Evolutionary conservation across 2,113 vertebrate species (phyloP).

Genomic region (Columbina picui): DNA sequence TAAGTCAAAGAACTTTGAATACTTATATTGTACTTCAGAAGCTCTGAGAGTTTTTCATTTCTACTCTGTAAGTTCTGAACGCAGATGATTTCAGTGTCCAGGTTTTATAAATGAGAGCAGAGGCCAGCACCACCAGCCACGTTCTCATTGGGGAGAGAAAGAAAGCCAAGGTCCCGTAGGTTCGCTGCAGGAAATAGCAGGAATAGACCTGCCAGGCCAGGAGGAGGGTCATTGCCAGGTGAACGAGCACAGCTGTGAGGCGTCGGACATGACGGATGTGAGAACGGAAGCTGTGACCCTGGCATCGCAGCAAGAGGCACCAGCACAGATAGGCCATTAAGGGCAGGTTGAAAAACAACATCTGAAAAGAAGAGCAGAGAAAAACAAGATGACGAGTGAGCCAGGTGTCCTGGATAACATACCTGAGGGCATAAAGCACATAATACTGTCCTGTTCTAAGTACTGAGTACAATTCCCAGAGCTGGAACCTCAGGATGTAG

Average conservation of each 20-base stretch:
- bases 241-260: slow-evolving; percentile 67
- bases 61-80: slow-evolving; percentile 71
- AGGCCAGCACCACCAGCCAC: slow-evolving; percentile 83
- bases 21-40: slow-evolving; percentile 68
- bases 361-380: slow-evolving; percentile 70
- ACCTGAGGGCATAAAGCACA: neutral
- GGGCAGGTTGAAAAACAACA: slow-evolving; percentile 93
- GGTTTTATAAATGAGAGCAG: slow-evolving; percentile 81
- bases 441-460: neutral
- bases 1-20: neutral
- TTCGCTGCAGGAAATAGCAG: slow-evolving; percentile 88
- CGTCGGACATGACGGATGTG: slow-evolving; percentile 77
- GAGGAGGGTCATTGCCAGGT: slow-evolving; percentile 84
- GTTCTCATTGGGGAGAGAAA: slow-evolving; percentile 90
- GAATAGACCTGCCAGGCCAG: slow-evolving; percentile 90
- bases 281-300: slow-evolving; percentile 85
- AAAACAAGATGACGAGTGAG: neutral
- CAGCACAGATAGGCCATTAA: slow-evolving; percentile 92
- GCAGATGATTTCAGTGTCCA: slow-evolving; percentile 81
- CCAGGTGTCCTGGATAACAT: neutral
- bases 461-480: neutral
- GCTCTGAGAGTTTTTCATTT: slow-evolving; percentile 80
- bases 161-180: slow-evolving; percentile 88
- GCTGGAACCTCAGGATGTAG: neutral
- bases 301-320: slow-evolving; percentile 88